Evolutionary conservation across 2,888 invertebrate species (phyloP).

Genomic region (Luperina nickerlii): DNA sequence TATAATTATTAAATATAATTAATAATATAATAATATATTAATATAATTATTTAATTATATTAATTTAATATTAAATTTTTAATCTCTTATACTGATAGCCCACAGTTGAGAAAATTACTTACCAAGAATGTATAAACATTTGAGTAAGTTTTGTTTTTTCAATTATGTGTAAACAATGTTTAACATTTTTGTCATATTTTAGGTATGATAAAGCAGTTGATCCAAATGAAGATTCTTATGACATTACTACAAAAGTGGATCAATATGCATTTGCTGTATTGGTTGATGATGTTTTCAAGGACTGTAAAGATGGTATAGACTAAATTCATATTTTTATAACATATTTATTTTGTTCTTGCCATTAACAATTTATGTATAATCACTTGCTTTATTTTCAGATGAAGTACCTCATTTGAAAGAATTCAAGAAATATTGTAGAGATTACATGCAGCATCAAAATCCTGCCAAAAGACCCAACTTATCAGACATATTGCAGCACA

Average conservation of each 20-base stretch:
- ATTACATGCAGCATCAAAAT: slow-evolving; percentile 92
- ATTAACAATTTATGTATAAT: slow-evolving; percentile 4
- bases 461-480: slow-evolving; percentile 92
- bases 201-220: slow-evolving; percentile 94
- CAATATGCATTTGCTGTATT: slow-evolving; percentile 94
- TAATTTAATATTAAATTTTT: not conserved
- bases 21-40: too few relatives aligned
- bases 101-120: not conserved
- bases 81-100: not conserved
- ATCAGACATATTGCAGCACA: slow-evolving; percentile 92
- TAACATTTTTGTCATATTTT: slow-evolving; percentile 49
- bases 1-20: too few relatives aligned
- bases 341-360: not conserved
- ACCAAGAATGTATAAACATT: not conserved
- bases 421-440: slow-evolving; percentile 93
- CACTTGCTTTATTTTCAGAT: slow-evolving; percentile 82
- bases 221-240: slow-evolving; percentile 91
- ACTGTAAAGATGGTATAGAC: slow-evolving; percentile 89
- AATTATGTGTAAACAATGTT: not conserved
- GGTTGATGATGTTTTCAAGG: slow-evolving; percentile 93
- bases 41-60: too few relatives aligned
- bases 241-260: slow-evolving; percentile 92
- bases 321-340: slow-evolving; percentile 8
- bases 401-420: slow-evolving; percentile 92
- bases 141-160: not conserved